Conservation (phyloP, 2,113 vertebrate species). For the Myiozetetes cayanensis region DNA sequence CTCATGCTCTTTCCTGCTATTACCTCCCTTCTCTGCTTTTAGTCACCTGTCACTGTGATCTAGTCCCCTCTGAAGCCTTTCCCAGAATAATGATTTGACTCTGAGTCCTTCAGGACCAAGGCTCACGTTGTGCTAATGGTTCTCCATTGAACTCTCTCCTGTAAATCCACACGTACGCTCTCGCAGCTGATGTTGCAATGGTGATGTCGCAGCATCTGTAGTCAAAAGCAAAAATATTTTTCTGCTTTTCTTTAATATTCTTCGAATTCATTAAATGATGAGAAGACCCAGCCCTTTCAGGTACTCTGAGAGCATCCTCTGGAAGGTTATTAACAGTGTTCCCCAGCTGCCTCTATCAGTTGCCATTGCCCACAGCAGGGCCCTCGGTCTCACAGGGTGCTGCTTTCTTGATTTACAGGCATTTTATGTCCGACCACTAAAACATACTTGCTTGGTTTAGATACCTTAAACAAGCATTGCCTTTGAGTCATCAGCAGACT, state of each 20-base stretch:
- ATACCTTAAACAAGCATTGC: neutral
- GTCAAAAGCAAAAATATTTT: neutral
- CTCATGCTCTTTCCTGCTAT: neutral
- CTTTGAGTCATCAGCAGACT: neutral
- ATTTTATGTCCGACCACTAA: neutral
- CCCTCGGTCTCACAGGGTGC: neutral
- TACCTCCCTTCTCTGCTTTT: neutral
- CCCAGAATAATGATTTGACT: neutral
- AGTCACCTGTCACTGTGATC: neutral
- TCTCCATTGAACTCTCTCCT: neutral
- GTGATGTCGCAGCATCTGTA: neutral
- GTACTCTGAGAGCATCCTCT: neutral
- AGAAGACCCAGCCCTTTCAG: neutral
- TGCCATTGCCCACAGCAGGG: neutral
- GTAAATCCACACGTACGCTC: accelerated
- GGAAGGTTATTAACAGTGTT: neutral
- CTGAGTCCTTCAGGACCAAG: neutral
- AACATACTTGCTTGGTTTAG: neutral
- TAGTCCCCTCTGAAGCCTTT: neutral
- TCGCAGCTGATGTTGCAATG: neutral
- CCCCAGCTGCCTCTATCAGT: neutral
- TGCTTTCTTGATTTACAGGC: neutral
- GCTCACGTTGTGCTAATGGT: neutral
- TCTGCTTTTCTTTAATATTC: neutral
- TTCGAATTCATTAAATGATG: neutral